A percentile compares a stretch with the other conserved stretches of the same genome.
These are phyloP conservation scores for Halcyon malimbica DNA, from an alignment of 2,113 vertebrate species.

Conservation along the genomic window DNA sequence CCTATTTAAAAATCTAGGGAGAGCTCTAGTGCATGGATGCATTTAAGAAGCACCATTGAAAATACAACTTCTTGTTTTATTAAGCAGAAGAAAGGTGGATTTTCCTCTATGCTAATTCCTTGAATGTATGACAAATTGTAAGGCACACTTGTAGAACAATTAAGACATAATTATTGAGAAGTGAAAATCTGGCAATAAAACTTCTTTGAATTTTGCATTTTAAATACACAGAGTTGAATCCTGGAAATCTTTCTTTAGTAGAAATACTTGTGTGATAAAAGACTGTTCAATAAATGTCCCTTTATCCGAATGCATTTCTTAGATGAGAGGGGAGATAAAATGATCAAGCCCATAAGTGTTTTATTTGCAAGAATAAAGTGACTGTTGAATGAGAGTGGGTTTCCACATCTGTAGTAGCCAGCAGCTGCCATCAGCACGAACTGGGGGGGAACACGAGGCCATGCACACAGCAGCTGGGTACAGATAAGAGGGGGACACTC, in stretches of 20 bases:
- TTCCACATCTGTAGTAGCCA: background rate
- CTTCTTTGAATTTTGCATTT: slow-evolving; percentile 53
- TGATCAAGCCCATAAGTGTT: background rate
- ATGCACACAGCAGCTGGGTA: fast-evolving
- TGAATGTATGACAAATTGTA: background rate
- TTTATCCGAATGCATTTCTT: slow-evolving; percentile 33
- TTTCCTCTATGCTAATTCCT: background rate
- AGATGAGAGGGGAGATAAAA: slow-evolving; percentile 45
- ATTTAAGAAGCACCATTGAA: background rate
- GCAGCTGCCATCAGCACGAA: background rate
- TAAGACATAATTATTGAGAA: slow-evolving; percentile 38
- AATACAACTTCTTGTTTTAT: background rate
- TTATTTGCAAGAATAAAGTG: slow-evolving; percentile 14
- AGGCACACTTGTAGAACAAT: background rate
- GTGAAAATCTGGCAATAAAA: slow-evolving; percentile 25
- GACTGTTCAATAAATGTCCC: slow-evolving; percentile 1
- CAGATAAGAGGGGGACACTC: background rate
- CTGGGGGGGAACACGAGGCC: background rate
- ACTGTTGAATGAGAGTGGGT: background rate
- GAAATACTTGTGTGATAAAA: slow-evolving; percentile 50
- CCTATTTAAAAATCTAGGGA: background rate
- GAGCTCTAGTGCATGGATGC: background rate
- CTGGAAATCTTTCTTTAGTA: slow-evolving; percentile 19
- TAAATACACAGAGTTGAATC: slow-evolving; percentile 15
- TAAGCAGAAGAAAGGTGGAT: background rate